phyloP scores from a whole-genome alignment of 2,888 invertebrate species.

The Erebia aethiops region DNA sequence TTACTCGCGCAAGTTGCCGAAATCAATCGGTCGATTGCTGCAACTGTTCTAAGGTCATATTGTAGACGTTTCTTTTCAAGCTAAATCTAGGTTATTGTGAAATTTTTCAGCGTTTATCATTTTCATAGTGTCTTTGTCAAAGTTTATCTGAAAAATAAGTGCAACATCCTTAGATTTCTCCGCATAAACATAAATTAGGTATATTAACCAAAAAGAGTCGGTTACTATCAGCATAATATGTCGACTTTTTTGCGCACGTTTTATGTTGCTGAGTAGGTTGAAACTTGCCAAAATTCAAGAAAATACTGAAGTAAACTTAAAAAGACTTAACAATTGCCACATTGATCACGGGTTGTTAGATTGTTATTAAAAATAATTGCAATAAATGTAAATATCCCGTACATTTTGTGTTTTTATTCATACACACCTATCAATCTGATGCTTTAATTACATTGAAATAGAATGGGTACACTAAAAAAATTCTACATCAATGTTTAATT shows the following conservation, averaged over 20 bases:
- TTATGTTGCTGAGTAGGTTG: too few relatives aligned
- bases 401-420: background rate
- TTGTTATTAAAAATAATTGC: conserved; percentile 12
- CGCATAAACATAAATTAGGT: too few relatives aligned
- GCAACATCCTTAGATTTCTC: too few relatives aligned
- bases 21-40: conserved; percentile 25
- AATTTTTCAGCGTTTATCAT: background rate
- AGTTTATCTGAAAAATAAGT: background rate
- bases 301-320: background rate
- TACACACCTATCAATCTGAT: background rate
- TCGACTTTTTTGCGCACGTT: too few relatives aligned
- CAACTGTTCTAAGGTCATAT: conserved; percentile 30
- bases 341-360: conserved; percentile 14
- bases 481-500: too few relatives aligned
- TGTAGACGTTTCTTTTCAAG: conserved; percentile 20
- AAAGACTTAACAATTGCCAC: background rate
- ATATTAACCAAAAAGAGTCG: too few relatives aligned
- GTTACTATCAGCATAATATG: too few relatives aligned
- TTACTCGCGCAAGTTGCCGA: conserved; percentile 22
- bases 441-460: too few relatives aligned
- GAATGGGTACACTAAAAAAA: too few relatives aligned
- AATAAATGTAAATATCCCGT: conserved; percentile 35
- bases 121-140: background rate
- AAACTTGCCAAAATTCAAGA: too few relatives aligned
- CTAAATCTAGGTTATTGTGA: conserved; percentile 9